Conservation (phyloP, 2,113 vertebrate genomes). For the Hemicordylus capensis region DNA sequence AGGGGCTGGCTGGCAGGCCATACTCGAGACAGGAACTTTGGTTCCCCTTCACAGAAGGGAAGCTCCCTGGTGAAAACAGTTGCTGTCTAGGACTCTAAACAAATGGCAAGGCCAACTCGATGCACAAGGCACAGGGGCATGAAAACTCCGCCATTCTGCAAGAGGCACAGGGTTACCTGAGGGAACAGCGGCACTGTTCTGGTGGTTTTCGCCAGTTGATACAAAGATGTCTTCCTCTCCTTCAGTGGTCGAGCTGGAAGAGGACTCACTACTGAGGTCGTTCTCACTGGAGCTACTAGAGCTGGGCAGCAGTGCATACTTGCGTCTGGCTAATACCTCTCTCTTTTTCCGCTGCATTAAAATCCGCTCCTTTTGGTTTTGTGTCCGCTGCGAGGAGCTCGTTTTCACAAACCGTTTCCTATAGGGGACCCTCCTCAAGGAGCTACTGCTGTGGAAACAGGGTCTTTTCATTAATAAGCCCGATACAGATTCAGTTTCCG, state of each 20-base stretch:
- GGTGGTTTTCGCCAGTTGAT: conserved; percentile 87
- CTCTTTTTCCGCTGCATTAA: conserved; percentile 95
- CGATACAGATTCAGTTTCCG: conserved; percentile 87
- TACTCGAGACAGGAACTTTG: not conserved
- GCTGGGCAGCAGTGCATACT: conserved; percentile 92
- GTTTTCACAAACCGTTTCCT: conserved; percentile 92
- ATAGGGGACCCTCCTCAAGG: conserved; percentile 82
- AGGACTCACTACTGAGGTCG: conserved; percentile 90
- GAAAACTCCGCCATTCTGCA: not conserved
- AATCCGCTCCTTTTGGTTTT: conserved; percentile 94
- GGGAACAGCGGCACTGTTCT: conserved; percentile 85
- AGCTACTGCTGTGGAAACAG: conserved; percentile 82
- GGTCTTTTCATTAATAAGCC: conserved; percentile 89
- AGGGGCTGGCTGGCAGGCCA: not conserved
- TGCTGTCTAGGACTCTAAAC: not conserved
- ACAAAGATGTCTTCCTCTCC: conserved; percentile 94
- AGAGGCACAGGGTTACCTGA: conserved; percentile 82
- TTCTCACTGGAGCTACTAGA: conserved; percentile 96
- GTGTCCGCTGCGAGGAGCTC: conserved; percentile 88
- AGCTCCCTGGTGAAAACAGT: not conserved
- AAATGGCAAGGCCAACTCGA: not conserved
- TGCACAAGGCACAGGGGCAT: not conserved
- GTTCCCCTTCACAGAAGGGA: not conserved
- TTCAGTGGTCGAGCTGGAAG: conserved; percentile 92
- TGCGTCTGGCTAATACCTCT: conserved; percentile 90